Evolutionary conservation across 2,797 vertebrate species (phyloP).

Genomic region (Serranus cabrilla): DNA sequence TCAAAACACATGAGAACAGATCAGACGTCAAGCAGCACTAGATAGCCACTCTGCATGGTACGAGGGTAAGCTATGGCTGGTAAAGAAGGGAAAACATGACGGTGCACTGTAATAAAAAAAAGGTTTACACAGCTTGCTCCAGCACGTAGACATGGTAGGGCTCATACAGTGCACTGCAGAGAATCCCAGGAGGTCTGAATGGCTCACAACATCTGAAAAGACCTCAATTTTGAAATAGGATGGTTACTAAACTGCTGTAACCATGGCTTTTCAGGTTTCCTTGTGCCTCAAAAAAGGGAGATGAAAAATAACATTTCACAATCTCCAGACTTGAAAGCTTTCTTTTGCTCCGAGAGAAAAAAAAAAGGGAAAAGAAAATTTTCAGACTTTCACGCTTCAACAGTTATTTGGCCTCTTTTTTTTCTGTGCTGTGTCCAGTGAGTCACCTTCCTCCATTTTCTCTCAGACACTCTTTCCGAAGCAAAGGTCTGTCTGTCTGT

Average conservation of each 20-base stretch:
- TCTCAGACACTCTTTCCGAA: conserved; percentile 62
- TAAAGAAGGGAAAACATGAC: conserved; percentile 66
- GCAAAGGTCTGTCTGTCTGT: conserved; percentile 66
- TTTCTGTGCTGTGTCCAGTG: conserved; percentile 56
- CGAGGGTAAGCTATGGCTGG: conserved; percentile 46
- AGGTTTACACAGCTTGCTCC: conserved; percentile 61
- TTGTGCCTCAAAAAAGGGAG: conserved; percentile 71
- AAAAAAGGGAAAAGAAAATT: conserved; percentile 71
- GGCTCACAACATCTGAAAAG: conserved; percentile 77
- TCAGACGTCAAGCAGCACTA: conserved; percentile 53
- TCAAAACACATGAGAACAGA: conserved; percentile 50
- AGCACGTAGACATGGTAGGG: conserved; percentile 40
- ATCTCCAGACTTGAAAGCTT: conserved; percentile 83
- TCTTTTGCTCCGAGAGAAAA: conserved; percentile 67
- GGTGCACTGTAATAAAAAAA: conserved; percentile 35
- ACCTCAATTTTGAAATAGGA: conserved; percentile 80
- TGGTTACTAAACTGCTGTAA: conserved; percentile 83
- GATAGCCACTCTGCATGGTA: conserved; percentile 58
- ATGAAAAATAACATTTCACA: conserved; percentile 83
- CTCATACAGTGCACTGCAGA: conserved; percentile 50
- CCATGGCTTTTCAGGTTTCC: conserved; percentile 78
- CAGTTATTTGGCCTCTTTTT: conserved; percentile 71
- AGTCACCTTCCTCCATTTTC: conserved; percentile 71
- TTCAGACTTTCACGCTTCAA: conserved; percentile 80
- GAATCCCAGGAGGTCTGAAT: conserved; percentile 75